A percentile compares a stretch with the other conserved stretches of the same genome.
These are phyloP conservation scores for Calephelis perditalis DNA, from an alignment of 2,888 invertebrate genomes.

Conservation along the genomic window DNA sequence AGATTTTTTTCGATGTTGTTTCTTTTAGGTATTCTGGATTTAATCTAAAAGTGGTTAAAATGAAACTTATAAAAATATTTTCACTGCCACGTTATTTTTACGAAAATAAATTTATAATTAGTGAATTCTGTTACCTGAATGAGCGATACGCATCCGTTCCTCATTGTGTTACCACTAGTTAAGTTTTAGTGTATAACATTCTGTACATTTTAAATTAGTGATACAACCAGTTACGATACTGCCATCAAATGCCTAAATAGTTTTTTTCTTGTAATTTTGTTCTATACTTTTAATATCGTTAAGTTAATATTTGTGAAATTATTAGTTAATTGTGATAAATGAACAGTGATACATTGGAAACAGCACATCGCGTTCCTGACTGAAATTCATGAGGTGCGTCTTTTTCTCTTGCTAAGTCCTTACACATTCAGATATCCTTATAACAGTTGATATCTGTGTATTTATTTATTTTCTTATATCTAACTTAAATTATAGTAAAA, in stretches of 20 bases:
- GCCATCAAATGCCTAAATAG: slow-evolving; percentile 77
- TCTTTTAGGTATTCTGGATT: not conserved
- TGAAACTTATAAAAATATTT: not conserved
- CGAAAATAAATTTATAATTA: slow-evolving; percentile 33
- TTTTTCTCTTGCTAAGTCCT: slow-evolving; percentile 18
- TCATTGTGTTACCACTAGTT: slow-evolving; percentile 76
- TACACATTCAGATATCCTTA: slow-evolving; percentile 30
- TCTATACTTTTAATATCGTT: slow-evolving; percentile 50
- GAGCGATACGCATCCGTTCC: slow-evolving; percentile 71
- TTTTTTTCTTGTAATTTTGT: slow-evolving; percentile 52
- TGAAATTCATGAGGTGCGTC: slow-evolving; percentile 18
- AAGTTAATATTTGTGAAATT: slow-evolving; percentile 64
- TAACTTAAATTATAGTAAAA: slow-evolving; percentile 67
- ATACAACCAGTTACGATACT: slow-evolving; percentile 74
- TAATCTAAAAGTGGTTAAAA: slow-evolving; percentile 2
- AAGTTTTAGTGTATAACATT: slow-evolving; percentile 65
- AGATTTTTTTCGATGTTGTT: not conserved
- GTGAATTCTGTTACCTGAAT: slow-evolving; percentile 68
- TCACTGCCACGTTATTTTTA: slow-evolving; percentile 22
- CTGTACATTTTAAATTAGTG: slow-evolving; percentile 69
- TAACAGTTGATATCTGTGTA: slow-evolving; percentile 56
- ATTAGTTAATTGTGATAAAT: slow-evolving; percentile 72
- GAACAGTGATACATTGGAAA: slow-evolving; percentile 51
- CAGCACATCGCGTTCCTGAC: slow-evolving; percentile 26
- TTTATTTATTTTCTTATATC: slow-evolving; percentile 67